Conservation (phyloP, 2,797 vertebrate species). For the Hypotaenidia okinawae region DNA sequence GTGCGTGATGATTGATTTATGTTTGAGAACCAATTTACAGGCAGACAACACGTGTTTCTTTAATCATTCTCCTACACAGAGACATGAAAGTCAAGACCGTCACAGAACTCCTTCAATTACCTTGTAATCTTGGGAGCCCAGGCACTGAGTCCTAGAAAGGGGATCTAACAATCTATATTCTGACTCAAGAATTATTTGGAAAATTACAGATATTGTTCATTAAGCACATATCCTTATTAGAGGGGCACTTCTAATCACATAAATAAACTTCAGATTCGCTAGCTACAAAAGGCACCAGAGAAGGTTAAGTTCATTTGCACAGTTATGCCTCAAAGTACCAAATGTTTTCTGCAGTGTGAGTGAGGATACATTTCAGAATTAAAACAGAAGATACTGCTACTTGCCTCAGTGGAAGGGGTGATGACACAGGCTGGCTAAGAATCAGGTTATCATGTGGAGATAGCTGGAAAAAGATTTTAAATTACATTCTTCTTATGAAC, state of each 20-base stretch:
- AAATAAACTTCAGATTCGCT: not conserved
- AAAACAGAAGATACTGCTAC: conserved; percentile 44
- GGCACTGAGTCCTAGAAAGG: not conserved
- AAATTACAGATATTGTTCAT: not conserved
- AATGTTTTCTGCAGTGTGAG: not conserved
- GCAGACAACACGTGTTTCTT: not conserved
- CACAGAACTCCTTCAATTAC: not conserved
- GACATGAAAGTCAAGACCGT: not conserved
- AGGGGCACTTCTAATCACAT: not conserved
- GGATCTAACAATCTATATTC: not conserved
- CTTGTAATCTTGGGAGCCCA: not conserved
- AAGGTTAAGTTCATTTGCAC: not conserved
- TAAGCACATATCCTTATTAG: not conserved
- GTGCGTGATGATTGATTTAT: not conserved
- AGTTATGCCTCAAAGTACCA: not conserved
- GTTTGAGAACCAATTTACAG: not conserved
- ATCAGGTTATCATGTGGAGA: conserved; percentile 97
- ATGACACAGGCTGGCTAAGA: conserved; percentile 97
- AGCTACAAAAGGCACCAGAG: not conserved
- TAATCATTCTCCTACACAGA: not conserved
- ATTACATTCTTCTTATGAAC: not conserved
- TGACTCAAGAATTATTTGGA: not conserved
- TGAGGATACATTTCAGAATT: not conserved
- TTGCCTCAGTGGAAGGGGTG: conserved; percentile 95
- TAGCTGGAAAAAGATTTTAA: conserved; percentile 80